Conservation (phyloP, 2,797 vertebrate genomes). For the Channallabes apus region DNA sequence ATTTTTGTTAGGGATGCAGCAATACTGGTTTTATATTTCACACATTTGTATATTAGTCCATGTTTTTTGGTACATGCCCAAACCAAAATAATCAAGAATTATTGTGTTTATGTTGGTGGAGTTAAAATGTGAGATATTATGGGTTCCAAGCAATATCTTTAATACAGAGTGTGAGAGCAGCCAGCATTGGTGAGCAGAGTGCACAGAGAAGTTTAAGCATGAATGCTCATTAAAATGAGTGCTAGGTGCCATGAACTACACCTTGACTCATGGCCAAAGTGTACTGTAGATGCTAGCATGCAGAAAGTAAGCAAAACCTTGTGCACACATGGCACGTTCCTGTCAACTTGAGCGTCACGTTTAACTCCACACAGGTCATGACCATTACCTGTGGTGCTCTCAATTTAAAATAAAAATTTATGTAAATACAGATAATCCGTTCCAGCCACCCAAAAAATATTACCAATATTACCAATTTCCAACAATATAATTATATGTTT, state of each 20-base stretch:
- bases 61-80: neutral
- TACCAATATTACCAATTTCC: too few species aligned
- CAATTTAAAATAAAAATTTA: neutral
- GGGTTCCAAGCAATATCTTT: neutral
- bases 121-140: neutral
- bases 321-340: neutral
- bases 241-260: neutral
- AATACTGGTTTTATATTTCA: neutral
- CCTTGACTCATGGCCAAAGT: too few species aligned
- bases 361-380: neutral
- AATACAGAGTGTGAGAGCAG: neutral
- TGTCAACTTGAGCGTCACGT: neutral
- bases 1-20: neutral
- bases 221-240: neutral
- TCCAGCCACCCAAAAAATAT: too few species aligned
- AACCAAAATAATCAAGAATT: neutral
- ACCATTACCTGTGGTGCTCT: too few species aligned
- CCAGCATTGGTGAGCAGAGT: neutral
- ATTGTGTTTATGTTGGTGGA: neutral
- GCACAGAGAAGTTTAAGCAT: neutral
- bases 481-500: too few species aligned
- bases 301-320: neutral
- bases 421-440: too few species aligned
- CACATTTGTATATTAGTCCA: neutral
- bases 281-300: neutral